Base-by-base conservation (phyloP, 2,797 vertebrate genomes). In the Bradypodion pumilum region DNA sequence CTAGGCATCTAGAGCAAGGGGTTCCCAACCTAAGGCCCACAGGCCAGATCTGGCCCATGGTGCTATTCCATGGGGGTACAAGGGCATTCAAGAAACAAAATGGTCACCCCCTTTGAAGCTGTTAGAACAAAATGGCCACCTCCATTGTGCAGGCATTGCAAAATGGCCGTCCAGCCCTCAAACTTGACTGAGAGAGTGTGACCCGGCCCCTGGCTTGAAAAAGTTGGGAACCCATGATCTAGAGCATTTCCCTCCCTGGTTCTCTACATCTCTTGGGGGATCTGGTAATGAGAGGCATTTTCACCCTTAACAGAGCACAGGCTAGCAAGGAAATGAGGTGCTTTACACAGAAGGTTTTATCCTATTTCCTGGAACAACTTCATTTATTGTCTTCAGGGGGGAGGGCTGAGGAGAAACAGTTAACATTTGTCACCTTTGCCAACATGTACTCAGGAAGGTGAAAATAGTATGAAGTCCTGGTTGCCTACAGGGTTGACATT, bases 261-360 rank as follows among this genome's bases (percentile, higher is more conserved):
- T 91, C 66, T 78, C 88, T 35, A 0, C 84, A 65, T 85, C 89
- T 65, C 85, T 90, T 85, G 87, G 89, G 85, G 81, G n/a, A 89
- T 81, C 15, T 85, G 77, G 81, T 88, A 91, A 89, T 88, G 88
- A 91, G 88, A 91, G 87, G 89, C 73, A 65, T 78, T 90, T 42
- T 74, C 84, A 84, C 74, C 82, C 75, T 63, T 88, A 83, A 88
- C 60, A 27, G 65, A 87, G 84, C 46, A 80, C 70, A 86, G 86
- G 80, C 87, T 85, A 82, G 86, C 75, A 85, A 65, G 23, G 15
- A 74, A 82, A 82, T 74, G 63, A 87, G 77, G 52, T 89, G 89
- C 86, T 80, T 87, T 69, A 87, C 85, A 83, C 82, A 77, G 88
- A 89, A 89, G 76, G 21, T 90, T 89, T 91, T 82, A 75, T 83